phyloP scores from a whole-genome alignment of 37 sponge, comb jelly and placozoan genomes.

The Cliona cf. orientalis region DNA sequence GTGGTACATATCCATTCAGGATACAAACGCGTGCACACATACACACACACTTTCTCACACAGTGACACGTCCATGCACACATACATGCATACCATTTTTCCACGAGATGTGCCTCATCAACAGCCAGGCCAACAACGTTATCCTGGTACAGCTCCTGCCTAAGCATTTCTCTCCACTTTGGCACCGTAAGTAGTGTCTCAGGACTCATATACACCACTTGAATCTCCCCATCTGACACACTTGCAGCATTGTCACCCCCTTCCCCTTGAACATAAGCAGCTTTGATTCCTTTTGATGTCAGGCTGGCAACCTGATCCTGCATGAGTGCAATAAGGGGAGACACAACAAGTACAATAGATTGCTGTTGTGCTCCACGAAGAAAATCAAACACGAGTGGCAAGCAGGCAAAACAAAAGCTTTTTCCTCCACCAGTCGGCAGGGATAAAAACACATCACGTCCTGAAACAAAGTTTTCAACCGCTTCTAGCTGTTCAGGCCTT shows the following conservation, averaged over 20 bases:
- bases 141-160: background rate
- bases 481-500: background rate
- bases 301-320: background rate
- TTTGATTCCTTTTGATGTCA: background rate
- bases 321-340: background rate
- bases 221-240: slow-evolving; percentile 6
- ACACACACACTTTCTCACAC: background rate
- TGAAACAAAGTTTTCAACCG: background rate
- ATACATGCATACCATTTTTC: slow-evolving; percentile 15
- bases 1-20: too few species aligned
- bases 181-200: background rate
- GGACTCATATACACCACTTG: slow-evolving; percentile 30
- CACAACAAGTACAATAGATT: background rate
- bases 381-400: background rate
- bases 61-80: too few species aligned
- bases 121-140: slow-evolving; percentile 6
- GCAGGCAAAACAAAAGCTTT: background rate
- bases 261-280: background rate
- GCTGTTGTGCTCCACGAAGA: background rate
- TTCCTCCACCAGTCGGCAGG: background rate
- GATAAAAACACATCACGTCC: background rate
- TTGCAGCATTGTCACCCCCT: background rate
- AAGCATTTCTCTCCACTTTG: slow-evolving; percentile 14
- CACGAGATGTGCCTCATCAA: slow-evolving; percentile 42
- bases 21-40: too few species aligned